Evolutionary conservation across 2,888 invertebrate genomes (phyloP).

Genomic region (Parnassius mnemosyne): DNA sequence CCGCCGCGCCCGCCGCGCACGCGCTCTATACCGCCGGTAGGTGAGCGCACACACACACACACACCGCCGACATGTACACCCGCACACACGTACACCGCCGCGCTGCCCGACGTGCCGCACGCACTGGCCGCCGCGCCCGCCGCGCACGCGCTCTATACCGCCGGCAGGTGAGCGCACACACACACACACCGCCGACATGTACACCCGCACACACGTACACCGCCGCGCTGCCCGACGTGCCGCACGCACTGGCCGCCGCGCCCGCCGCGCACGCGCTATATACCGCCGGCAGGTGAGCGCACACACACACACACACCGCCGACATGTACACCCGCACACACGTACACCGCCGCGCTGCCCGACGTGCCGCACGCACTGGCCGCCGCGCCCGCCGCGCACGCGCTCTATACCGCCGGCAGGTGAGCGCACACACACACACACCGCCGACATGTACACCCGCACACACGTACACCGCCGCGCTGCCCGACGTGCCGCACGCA

Average conservation of each 20-base stretch:
- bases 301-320: no score
- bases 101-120: conserved; percentile 82
- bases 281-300: no score
- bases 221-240: conserved; percentile 74
- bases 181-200: no score
- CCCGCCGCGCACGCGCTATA: conserved; percentile 12
- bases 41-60: no score
- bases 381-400: conserved; percentile 67
- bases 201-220: conserved; percentile 38
- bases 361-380: conserved; percentile 82
- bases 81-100: conserved; percentile 44
- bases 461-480: conserved; percentile 54
- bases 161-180: no score
- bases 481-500: conserved; percentile 82
- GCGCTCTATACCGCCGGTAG: conserved; percentile 3
- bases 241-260: conserved; percentile 84
- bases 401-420: no score
- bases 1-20: conserved; percentile 67
- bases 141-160: conserved; percentile 9
- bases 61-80: no score
- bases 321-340: no score
- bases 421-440: no score
- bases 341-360: conserved; percentile 68
- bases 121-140: conserved; percentile 79
- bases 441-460: no score